phyloP scores from a whole-genome alignment of 2,113 vertebrate species.

The Crotalus helleri region DNA sequence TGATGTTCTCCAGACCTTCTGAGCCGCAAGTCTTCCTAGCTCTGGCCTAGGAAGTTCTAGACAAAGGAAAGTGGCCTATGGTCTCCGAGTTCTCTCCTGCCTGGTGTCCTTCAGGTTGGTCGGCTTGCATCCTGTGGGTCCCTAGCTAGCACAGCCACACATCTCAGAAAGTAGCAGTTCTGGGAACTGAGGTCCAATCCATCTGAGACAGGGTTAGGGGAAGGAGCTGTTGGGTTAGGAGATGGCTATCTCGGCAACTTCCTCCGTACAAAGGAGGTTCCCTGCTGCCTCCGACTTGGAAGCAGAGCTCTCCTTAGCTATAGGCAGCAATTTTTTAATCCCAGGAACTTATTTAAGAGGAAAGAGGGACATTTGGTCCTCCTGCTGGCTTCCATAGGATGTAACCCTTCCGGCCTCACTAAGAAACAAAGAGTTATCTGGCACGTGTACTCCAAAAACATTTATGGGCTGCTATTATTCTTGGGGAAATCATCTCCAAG shows the following conservation, averaged over 20 bases:
- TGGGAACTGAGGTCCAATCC: not conserved
- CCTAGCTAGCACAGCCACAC: not conserved
- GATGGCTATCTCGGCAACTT: not conserved
- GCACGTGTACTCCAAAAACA: not conserved
- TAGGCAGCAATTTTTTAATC: not conserved
- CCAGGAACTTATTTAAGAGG: not conserved
- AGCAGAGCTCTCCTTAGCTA: not conserved
- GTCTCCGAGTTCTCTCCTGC: not conserved
- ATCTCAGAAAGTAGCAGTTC: not conserved
- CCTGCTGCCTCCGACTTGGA: not conserved
- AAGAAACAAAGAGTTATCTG: not conserved
- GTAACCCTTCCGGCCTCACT: not conserved
- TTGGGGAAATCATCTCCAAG: not conserved
- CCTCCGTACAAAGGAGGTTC: not conserved
- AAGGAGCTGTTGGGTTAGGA: not conserved
- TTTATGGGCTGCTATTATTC: not conserved
- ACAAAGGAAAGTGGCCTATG: not conserved
- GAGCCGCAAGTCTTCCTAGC: not conserved
- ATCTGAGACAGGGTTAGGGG: not conserved
- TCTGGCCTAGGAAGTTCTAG: not conserved
- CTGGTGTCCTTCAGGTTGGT: not conserved
- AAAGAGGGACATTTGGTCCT: not conserved
- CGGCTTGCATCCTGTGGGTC: not conserved
- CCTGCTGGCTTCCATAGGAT: not conserved
- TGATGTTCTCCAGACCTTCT: not conserved